A percentile compares a stretch with the other conserved stretches of the same genome.
These are phyloP conservation scores for Alentia gelatinosa DNA, from an alignment of 2,888 invertebrate species.

Conservation along the genomic window DNA sequence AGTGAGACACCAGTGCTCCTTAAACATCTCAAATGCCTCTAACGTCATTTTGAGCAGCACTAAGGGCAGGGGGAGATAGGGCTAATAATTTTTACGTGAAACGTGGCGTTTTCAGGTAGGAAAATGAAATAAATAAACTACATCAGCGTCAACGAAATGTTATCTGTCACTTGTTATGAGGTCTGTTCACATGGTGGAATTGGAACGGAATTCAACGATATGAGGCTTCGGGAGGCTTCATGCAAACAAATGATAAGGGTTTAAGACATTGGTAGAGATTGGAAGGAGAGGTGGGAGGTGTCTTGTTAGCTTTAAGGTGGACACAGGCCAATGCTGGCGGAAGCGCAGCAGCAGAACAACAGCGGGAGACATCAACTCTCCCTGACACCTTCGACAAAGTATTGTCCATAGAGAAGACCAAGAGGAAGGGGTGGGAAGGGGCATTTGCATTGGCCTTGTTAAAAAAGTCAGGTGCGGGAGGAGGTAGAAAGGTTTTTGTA, in stretches of 20 bases:
- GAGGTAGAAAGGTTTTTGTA: conserved; percentile 34
- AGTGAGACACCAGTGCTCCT: too few relatives aligned
- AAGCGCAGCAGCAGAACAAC: not conserved
- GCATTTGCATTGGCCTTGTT: conserved; percentile 34
- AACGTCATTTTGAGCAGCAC: too few relatives aligned
- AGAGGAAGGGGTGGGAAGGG: not conserved
- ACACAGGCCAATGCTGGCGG: not conserved
- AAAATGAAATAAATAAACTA: too few relatives aligned
- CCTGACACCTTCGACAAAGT: not conserved
- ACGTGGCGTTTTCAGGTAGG: too few relatives aligned
- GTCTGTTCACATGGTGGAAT: too few relatives aligned
- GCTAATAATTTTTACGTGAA: too few relatives aligned
- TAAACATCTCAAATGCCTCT: too few relatives aligned
- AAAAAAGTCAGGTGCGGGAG: not conserved
- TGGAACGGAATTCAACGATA: too few relatives aligned
- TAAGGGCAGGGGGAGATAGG: too few relatives aligned
- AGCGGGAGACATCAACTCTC: not conserved
- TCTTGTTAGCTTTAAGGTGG: not conserved
- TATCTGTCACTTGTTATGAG: too few relatives aligned
- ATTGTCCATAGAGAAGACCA: not conserved
- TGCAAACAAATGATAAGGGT: too few relatives aligned
- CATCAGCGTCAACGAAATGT: too few relatives aligned
- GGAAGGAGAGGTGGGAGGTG: not conserved
- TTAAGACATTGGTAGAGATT: not conserved
- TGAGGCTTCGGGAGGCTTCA: not conserved